Percentiles rank a stretch among this genome's conserved stretches.
Conservation (phyloP, 2,113 vertebrate species). For the Heliornis fulica region DNA sequence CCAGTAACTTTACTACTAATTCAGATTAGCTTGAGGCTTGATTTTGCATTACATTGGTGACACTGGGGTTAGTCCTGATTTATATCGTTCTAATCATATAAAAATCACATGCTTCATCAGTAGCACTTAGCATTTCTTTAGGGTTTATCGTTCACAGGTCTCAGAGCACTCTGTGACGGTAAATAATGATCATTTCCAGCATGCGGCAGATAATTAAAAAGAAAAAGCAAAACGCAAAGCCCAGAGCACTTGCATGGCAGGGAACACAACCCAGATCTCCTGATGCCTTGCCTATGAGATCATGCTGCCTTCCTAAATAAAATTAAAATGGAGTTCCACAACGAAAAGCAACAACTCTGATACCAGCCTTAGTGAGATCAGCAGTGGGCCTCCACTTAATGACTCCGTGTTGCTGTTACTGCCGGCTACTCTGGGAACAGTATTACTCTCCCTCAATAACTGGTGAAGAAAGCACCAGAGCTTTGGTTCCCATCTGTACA, state of each 20-base stretch:
- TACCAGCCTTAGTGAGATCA: conserved; percentile 15
- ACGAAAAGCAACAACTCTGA: conserved; percentile 34
- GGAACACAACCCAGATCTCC: conserved; percentile 45
- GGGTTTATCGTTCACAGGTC: conserved; percentile 15
- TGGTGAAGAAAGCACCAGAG: not conserved
- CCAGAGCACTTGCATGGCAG: not conserved
- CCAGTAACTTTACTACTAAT: not conserved
- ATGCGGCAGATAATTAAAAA: not conserved
- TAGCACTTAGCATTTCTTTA: conserved; percentile 13
- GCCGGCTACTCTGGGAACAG: not conserved
- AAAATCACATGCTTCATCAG: not conserved
- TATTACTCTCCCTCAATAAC: not conserved
- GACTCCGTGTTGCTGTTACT: not conserved
- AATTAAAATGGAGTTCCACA: conserved; percentile 28
- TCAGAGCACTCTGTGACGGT: not conserved
- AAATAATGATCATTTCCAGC: conserved; percentile 25
- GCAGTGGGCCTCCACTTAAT: not conserved
- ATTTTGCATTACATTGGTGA: not conserved
- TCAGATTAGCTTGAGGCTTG: not conserved
- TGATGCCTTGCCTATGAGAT: conserved; percentile 51
- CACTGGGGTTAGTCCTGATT: not conserved
- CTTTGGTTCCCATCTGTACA: not conserved
- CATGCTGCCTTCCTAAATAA: conserved; percentile 42
- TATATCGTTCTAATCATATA: not conserved
- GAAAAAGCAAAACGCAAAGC: not conserved